Evolutionary conservation across 2,113 vertebrate species (phyloP).

Genomic region (Engraulis encrasicolus): DNA sequence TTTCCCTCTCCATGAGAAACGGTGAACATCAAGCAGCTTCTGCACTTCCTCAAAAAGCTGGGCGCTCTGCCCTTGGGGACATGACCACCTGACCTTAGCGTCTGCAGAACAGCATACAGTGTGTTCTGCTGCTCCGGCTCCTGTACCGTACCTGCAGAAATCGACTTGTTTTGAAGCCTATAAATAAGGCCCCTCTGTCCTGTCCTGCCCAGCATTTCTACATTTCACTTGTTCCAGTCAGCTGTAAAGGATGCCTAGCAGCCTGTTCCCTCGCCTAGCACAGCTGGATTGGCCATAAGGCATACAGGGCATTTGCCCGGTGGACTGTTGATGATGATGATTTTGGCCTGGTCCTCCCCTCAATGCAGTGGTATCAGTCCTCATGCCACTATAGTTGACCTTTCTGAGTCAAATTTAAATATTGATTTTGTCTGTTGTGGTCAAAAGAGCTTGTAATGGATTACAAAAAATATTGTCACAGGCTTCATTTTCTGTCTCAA

Average conservation of each 20-base stretch:
- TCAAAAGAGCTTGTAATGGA: no score
- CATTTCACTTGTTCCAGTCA: slow-evolving; percentile 46
- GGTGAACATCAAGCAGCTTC: not conserved
- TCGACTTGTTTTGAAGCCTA: slow-evolving; percentile 60
- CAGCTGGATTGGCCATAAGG: no score
- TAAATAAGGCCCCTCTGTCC: slow-evolving; percentile 61
- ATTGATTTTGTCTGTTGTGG: no score
- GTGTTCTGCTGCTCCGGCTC: slow-evolving; percentile 29
- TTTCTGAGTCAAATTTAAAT: no score
- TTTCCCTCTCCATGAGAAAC: no score
- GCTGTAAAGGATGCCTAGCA: slow-evolving; percentile 37
- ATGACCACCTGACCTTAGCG: not conserved
- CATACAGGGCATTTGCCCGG: no score
- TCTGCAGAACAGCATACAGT: not conserved
- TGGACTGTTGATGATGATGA: no score
- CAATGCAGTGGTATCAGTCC: no score
- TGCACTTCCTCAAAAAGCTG: not conserved
- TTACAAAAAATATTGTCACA: no score
- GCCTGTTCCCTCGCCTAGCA: slow-evolving; percentile 24
- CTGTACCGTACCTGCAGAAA: slow-evolving; percentile 51
- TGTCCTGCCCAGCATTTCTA: slow-evolving; percentile 50
- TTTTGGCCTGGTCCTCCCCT: no score
- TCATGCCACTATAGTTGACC: no score
- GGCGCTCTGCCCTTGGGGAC: not conserved
- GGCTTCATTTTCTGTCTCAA: no score